Evolutionary conservation across 2,113 vertebrate species (phyloP).

Genomic region (Sitta europaea): DNA sequence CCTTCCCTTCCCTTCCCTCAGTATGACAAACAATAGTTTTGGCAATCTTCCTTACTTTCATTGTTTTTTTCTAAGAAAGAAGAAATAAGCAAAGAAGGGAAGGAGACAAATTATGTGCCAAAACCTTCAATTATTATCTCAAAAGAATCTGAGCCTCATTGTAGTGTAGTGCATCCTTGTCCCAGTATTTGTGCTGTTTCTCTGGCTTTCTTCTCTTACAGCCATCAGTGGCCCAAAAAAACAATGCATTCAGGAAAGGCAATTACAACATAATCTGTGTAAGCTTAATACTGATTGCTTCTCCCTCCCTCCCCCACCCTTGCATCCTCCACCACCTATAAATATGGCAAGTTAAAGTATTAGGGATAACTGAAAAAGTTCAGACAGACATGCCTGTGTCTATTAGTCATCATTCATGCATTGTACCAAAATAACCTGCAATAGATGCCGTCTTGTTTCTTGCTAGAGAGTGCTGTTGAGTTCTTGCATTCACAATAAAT

Average conservation of each 20-base stretch:
- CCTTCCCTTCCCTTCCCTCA: background rate
- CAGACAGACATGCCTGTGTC: background rate
- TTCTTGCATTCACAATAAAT: slow-evolving; percentile 74
- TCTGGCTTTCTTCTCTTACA: background rate
- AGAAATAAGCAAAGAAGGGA: slow-evolving; percentile 37
- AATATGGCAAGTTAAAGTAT: slow-evolving; percentile 41
- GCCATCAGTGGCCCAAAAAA: background rate
- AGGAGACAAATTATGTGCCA: background rate
- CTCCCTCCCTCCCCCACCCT: background rate
- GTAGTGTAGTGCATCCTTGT: background rate
- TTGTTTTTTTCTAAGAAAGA: slow-evolving; percentile 51
- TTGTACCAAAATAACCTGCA: slow-evolving; percentile 40
- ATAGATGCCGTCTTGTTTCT: slow-evolving; percentile 42
- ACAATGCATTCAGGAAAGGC: background rate
- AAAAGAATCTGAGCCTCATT: slow-evolving; percentile 42
- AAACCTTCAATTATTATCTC: slow-evolving; percentile 7
- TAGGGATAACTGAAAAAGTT: slow-evolving; percentile 28
- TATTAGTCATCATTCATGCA: slow-evolving; percentile 34
- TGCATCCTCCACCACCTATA: slow-evolving; percentile 7
- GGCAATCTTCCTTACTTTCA: background rate
- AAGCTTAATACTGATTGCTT: background rate
- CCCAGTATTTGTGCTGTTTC: background rate
- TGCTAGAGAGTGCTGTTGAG: slow-evolving; percentile 69
- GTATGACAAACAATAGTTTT: background rate
- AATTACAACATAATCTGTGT: slow-evolving; percentile 1